These are phyloP conservation scores for Microctenopoma steveboyesi DNA, from an alignment of 2,797 vertebrate genomes.

Conservation along the genomic window DNA sequence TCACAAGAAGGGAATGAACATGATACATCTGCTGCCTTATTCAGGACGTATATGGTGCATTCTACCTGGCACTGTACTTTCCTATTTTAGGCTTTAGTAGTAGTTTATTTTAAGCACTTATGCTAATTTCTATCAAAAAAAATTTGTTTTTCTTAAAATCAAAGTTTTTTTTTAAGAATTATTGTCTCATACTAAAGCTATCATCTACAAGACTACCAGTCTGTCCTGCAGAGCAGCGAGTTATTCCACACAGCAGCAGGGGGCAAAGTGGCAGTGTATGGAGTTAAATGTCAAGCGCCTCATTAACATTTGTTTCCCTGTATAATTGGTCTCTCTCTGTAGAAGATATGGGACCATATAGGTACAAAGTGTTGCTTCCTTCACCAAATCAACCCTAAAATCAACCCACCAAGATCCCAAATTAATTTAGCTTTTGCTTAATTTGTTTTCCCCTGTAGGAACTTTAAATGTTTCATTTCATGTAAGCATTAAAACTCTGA, in stretches of 20 bases:
- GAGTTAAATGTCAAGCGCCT: constrained; percentile 84
- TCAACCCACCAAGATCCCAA: neutral
- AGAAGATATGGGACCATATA: constrained; percentile 21
- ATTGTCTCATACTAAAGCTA: constrained; percentile 14
- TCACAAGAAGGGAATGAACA: neutral
- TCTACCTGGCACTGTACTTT: neutral
- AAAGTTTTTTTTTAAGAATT: constrained; percentile 10
- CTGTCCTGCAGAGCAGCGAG: constrained; percentile 53
- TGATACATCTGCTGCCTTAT: neutral
- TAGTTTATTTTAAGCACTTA: neutral
- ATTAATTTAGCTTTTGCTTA: constrained; percentile 15
- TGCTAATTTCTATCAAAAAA: too few relatives aligned
- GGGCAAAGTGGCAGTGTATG: constrained; percentile 66
- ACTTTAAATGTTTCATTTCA: neutral
- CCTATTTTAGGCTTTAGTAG: neutral
- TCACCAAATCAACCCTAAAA: constrained; percentile 18
- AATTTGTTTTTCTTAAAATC: neutral
- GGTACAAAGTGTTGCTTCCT: constrained; percentile 24
- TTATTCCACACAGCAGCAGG: constrained; percentile 67
- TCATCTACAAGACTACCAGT: constrained; percentile 31
- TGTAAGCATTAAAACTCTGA: neutral
- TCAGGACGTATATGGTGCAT: too few relatives aligned
- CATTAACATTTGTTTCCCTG: constrained; percentile 81
- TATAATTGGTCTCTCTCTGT: constrained; percentile 70
- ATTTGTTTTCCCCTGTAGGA: constrained; percentile 8